Base-by-base conservation (phyloP, 2,113 vertebrate species). In the Pipa parva region DNA sequence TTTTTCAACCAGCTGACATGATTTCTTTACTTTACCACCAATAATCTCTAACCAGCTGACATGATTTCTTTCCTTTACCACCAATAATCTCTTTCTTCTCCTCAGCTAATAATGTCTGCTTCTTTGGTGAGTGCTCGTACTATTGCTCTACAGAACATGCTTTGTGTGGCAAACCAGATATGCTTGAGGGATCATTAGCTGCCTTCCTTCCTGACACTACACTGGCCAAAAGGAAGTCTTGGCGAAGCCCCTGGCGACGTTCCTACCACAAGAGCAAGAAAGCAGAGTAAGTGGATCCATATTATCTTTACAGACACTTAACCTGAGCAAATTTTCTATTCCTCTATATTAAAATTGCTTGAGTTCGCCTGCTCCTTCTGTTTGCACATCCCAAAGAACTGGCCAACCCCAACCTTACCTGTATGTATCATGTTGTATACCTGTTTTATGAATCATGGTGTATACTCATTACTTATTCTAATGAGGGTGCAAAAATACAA, bases 91-190 rank as follows among this genome's bases (percentile, higher is more conserved):
- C 27, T 12, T 58, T 75, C 60, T 67, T 66, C 75, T 0, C 68
- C 46, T 48, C 80, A 93, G 93, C 84, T 73, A 90, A 88, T 3
- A 93, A 88, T 0, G 1, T 85, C 28, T 95, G 93, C 77, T 93
- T 95, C 87, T 91, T 89, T 0, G 93, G 93, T 3, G 86, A 81
- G 74, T 95, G 92, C 48, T 91, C 91, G n/a, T 94, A 94, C 78
- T 95, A 94, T 80, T 95, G 93, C 67, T 90, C 89, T 17, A 92
- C 90, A 0, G 92, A 94, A 68, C 90, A 95, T 0, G 92, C 92
- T 0, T 76, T 93, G 59, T 95, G 93, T 0, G 92, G 92, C 2
- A 85, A 78, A 12, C 92, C 90, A 0, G 75, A 73, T 62, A 17
- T 0, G 50, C 81, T 95, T 8, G 91, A 95, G 78, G 90, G 84